Conservation (phyloP, 2,797 vertebrate genomes). For the Anableps anableps region DNA sequence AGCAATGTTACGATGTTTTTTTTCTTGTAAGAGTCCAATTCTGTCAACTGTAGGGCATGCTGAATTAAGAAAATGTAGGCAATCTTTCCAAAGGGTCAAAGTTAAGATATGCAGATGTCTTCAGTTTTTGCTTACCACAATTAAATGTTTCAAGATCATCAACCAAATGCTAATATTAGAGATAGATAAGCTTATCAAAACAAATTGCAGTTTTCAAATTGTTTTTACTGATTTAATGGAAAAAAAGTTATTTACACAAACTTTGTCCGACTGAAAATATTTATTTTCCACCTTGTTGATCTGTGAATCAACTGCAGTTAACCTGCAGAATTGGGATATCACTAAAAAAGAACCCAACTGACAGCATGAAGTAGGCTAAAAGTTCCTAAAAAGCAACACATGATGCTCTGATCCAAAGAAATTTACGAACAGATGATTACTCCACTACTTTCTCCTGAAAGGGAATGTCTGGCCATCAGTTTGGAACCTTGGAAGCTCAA, state of each 20-base stretch:
- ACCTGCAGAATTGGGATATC: not conserved
- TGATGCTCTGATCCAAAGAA: too few species aligned
- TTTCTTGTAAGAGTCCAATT: too few species aligned
- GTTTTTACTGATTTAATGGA: not conserved
- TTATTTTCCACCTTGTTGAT: not conserved
- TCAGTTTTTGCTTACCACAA: not conserved
- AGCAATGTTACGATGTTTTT: too few species aligned
- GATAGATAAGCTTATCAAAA: not conserved
- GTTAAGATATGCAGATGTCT: not conserved
- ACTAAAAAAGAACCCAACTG: not conserved
- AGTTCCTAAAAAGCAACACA: too few species aligned
- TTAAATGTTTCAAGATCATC: not conserved
- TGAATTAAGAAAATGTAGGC: too few species aligned
- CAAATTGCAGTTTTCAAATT: not conserved
- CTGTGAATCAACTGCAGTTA: not conserved
- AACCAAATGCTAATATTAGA: not conserved
- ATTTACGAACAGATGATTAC: not conserved
- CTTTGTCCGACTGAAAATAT: not conserved
- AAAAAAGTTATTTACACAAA: not conserved
- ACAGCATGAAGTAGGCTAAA: not conserved
- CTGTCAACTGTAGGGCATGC: too few species aligned
- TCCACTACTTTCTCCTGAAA: not conserved
- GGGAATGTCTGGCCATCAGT: too few species aligned
- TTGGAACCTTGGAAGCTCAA: not conserved
- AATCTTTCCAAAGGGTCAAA: too few species aligned